These are phyloP conservation scores for Zootoca vivipara DNA, from an alignment of 2,113 vertebrate genomes.

Conservation along the genomic window DNA sequence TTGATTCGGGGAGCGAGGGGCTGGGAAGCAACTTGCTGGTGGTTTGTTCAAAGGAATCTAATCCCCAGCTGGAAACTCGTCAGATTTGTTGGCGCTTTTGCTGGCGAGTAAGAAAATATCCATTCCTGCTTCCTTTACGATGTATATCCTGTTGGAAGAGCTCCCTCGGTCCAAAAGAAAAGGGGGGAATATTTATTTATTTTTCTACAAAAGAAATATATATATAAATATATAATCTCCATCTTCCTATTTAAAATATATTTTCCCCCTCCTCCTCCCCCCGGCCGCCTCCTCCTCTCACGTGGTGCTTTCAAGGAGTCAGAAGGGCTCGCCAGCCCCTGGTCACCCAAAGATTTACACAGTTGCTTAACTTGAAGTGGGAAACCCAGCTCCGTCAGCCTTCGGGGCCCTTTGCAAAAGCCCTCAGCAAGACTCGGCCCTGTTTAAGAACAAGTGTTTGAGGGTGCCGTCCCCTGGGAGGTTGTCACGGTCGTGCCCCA, in stretches of 20 bases:
- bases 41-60: not conserved
- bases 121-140: not conserved
- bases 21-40: not conserved
- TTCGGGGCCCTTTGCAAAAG: not conserved
- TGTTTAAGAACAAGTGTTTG: not conserved
- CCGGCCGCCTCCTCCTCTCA: not conserved
- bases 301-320: constrained; percentile 2
- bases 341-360: not conserved
- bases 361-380: not conserved
- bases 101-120: not conserved
- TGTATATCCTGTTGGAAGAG: not conserved
- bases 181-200: not conserved
- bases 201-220: not conserved
- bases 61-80: not conserved
- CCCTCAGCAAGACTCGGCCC: not conserved
- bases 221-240: not conserved
- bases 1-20: not conserved
- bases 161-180: constrained; percentile 24
- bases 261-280: not conserved
- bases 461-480: not conserved
- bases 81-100: not conserved
- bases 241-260: not conserved
- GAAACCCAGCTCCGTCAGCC: not conserved
- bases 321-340: constrained; percentile 5
- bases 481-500: not conserved